Conservation (phyloP, 2,888 invertebrate genomes). For the Cheilosia grossa region DNA sequence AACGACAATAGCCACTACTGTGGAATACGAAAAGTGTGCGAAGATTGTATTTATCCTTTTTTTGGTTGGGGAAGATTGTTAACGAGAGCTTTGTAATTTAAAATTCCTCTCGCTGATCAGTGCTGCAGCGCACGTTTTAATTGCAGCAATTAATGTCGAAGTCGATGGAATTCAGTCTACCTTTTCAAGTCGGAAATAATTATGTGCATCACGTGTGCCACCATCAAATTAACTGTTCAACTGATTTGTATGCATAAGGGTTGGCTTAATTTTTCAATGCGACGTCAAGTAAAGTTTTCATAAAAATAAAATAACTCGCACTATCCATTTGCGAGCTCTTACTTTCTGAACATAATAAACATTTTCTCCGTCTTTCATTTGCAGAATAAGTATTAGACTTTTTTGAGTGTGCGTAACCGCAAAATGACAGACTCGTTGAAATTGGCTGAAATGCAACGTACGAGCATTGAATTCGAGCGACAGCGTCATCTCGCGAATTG, state of each 20-base stretch:
- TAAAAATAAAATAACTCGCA: background rate
- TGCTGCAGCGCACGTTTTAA: background rate
- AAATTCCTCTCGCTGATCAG: background rate
- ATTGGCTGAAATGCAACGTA: constrained; percentile 83
- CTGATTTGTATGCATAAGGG: constrained; percentile 26
- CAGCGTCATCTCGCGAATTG: constrained; percentile 83
- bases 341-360: no score
- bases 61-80: background rate
- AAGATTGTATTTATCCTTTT: background rate
- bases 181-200: background rate
- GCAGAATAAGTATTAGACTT: constrained; percentile 64
- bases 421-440: constrained; percentile 81
- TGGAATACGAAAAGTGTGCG: background rate
- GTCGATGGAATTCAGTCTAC: background rate
- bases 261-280: background rate
- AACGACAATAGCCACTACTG: background rate
- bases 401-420: constrained; percentile 59
- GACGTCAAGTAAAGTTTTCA: background rate
- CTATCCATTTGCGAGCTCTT: background rate
- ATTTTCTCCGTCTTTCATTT: constrained; percentile 32
- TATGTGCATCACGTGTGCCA: constrained; percentile 7
- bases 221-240: constrained; percentile 2
- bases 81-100: background rate
- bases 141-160: constrained; percentile 11
- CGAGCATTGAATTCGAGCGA: constrained; percentile 83